Conservation (phyloP, 2,113 vertebrate genomes). For the Chionis minor region DNA sequence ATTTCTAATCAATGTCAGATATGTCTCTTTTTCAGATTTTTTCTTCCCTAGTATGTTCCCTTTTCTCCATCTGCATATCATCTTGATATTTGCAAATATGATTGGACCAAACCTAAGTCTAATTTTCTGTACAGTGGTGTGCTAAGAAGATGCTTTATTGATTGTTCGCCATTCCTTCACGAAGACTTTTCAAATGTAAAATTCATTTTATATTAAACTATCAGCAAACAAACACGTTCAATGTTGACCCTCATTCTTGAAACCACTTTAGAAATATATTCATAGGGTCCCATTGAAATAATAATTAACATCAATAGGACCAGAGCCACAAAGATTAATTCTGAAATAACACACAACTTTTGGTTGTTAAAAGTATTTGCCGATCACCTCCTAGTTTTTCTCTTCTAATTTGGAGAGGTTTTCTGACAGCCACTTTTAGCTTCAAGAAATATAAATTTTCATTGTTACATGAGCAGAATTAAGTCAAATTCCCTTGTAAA, state of each 20-base stretch:
- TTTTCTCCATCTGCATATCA: neutral
- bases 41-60: neutral
- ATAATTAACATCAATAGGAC: neutral
- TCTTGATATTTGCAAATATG: neutral
- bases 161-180: neutral
- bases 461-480: neutral
- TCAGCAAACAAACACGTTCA: neutral
- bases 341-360: neutral
- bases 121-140: neutral
- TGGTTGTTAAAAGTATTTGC: neutral
- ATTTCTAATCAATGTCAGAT: constrained; percentile 31
- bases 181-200: neutral
- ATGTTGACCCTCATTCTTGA: neutral
- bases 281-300: neutral
- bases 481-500: neutral
- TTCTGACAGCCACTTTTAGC: neutral
- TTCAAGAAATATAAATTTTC: neutral
- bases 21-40: constrained; percentile 25
- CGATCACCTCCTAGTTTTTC: neutral
- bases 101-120: neutral
- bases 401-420: neutral
- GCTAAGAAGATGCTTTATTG: neutral
- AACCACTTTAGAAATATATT: neutral
- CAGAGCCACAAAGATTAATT: neutral
- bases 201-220: neutral